These are phyloP conservation scores for Drosophila anomalipes DNA, from an alignment of 2,888 invertebrate genomes.

Conservation along the genomic window DNA sequence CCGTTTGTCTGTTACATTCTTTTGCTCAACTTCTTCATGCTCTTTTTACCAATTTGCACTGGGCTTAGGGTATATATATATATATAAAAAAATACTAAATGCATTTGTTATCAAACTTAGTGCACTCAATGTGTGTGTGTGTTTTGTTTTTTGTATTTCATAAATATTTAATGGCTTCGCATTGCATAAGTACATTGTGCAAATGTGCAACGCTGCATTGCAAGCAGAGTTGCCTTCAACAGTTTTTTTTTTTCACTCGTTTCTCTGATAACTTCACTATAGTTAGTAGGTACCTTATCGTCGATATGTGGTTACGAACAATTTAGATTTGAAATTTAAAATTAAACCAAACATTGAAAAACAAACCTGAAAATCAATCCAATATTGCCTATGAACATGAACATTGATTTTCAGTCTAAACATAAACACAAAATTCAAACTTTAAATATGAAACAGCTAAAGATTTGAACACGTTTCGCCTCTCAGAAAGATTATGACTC, in stretches of 20 bases:
- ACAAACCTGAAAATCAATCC: not conserved
- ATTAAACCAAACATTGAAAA: not conserved
- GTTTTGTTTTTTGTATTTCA: slow-evolving; percentile 40
- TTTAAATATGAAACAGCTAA: not conserved
- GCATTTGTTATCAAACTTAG: slow-evolving; percentile 30
- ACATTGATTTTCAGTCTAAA: not conserved
- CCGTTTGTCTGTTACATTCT: not conserved
- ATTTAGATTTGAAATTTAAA: slow-evolving; percentile 57
- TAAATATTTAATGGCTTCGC: slow-evolving; percentile 69
- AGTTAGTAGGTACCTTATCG: not conserved
- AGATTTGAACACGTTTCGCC: not conserved
- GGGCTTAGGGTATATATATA: not conserved
- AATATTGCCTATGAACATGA: not conserved
- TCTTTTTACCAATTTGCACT: not conserved
- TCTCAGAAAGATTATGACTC: not conserved
- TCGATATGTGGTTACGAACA: slow-evolving; percentile 6
- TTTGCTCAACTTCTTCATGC: not conserved
- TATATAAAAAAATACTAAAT: slow-evolving; percentile 13
- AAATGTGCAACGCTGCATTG: slow-evolving; percentile 41
- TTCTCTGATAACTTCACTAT: not conserved
- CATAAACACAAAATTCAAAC: too few relatives aligned
- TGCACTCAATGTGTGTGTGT: slow-evolving; percentile 17
- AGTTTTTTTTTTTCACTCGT: not conserved
- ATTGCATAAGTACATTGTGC: slow-evolving; percentile 54
- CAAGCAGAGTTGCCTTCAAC: slow-evolving; percentile 29